Evolutionary conservation across 37 sponge, comb jelly and placozoan species (phyloP).

Genomic region (Haliclona indistincta): DNA sequence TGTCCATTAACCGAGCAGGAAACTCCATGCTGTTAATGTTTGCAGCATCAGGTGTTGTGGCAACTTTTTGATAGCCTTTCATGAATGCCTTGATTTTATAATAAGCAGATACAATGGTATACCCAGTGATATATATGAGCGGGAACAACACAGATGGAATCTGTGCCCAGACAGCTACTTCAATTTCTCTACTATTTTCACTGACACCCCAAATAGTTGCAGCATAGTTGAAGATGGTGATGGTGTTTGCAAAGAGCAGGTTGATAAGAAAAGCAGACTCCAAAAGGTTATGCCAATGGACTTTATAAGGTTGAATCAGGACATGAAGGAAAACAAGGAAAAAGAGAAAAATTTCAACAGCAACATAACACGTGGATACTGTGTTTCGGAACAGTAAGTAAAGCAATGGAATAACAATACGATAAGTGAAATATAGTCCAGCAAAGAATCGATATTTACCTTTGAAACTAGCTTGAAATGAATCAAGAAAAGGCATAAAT

Average conservation of each 20-base stretch:
- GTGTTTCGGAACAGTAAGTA: not conserved
- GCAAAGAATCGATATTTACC: conserved; percentile 3
- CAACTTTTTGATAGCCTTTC: too few species aligned
- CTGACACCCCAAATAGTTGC: too few species aligned
- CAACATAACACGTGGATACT: not conserved
- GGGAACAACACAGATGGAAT: too few species aligned
- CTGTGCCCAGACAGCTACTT: too few species aligned
- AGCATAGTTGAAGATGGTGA: not conserved
- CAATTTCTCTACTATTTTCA: too few species aligned
- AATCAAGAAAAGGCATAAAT: conserved; percentile 4
- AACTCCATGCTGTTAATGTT: too few species aligned
- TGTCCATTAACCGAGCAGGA: too few species aligned
- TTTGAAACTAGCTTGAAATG: conserved; percentile 2
- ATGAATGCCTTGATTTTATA: too few species aligned
- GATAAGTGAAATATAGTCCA: conserved; percentile 4
- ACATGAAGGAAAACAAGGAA: not conserved
- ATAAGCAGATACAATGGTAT: too few species aligned
- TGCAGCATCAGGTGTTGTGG: too few species aligned
- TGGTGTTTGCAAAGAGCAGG: not conserved
- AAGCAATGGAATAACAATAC: not conserved
- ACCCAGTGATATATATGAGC: too few species aligned
- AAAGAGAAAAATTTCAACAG: not conserved
- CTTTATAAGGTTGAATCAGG: not conserved
- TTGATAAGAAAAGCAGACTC: not conserved
- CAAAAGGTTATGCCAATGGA: not conserved